Base-by-base conservation (phyloP, 2,888 invertebrate genomes). In the Papilio demoleus region DNA sequence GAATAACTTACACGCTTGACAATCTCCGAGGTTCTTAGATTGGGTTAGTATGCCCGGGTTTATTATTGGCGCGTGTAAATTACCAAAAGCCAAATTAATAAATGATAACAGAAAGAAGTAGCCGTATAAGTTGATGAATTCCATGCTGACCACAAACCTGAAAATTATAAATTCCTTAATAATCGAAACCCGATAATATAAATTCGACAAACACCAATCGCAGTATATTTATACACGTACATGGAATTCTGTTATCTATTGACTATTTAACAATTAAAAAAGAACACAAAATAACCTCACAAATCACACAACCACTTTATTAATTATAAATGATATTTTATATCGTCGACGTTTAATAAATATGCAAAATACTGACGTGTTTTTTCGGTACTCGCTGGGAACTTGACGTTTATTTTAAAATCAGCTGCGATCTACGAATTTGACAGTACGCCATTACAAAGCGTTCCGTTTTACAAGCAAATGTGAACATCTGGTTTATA, bases 1-100 rank as follows among this genome's bases (percentile, higher is more conserved):
- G 65, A 97, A 94, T 73, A 94, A 82, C 81, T 94, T 95, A 82
- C 97, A 97, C 0, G 96, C 94, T 77, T 95, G 95, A 86, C 97
- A 97, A 6, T 96, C 96, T 12, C 97, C 96, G 61, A 96, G 85
- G 73, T 86, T 92, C 36, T 92, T 90, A 12, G 93, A 81, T 72
- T 82, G 85, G 11, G 80, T 82, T 45, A 90, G 71, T 50, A 88
- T 74, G 42, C 75, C 77, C 38, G 88, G 83, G 68, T 88, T 83
- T 1, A 90, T 73, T 0, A 78, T 72, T 3, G 85, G 82, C 4
- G 84, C 83, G 70, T 85, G 83, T 1, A 83, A 72, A 58, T 79
- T 75, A 67, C 84, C 65, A 17, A 42, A 53, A 34, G 19, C 65
- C 24, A 61, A 34, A 34, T 77, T 22, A 11, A 83, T 61, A 40